phyloP scores from a whole-genome alignment of 2,113 vertebrate genomes.

The Ictalurus punctatus region DNA sequence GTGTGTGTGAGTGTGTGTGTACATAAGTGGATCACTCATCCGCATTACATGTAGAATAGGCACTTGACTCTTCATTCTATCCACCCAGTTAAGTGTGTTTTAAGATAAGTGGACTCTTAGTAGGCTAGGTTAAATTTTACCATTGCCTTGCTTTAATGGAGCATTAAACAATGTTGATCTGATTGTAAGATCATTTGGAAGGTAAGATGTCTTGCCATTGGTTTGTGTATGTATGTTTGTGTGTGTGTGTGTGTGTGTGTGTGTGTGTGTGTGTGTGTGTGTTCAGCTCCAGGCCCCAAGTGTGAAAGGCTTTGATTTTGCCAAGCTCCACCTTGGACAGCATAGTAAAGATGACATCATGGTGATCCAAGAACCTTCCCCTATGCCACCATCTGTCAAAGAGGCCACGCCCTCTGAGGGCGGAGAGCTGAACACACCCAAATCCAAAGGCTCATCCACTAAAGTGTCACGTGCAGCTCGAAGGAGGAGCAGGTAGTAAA shows the following conservation, averaged over 20 bases:
- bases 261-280: constrained; percentile 43
- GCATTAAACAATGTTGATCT: not conserved
- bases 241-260: constrained; percentile 7
- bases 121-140: not conserved
- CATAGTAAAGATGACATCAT: constrained; percentile 93
- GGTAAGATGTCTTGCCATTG: not conserved
- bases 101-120: constrained; percentile 8
- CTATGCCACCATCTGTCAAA: constrained; percentile 81
- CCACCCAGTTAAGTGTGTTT: constrained; percentile 20
- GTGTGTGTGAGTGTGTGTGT: constrained; percentile 22
- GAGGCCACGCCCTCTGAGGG: constrained; percentile 89
- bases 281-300: constrained; percentile 91
- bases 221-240: not conserved
- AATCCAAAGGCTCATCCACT: constrained; percentile 81
- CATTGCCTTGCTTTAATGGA: not conserved
- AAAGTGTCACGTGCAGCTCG: constrained; percentile 79
- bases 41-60: constrained; percentile 28
- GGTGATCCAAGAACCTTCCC: constrained; percentile 90
- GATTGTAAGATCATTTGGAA: not conserved
- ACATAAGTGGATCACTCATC: constrained; percentile 22
- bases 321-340: constrained; percentile 95
- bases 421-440: constrained; percentile 87
- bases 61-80: constrained; percentile 21
- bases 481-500: constrained; percentile 82
- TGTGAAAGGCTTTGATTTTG: constrained; percentile 97